phyloP scores from a whole-genome alignment of 2,888 invertebrate species.

The Dasysyrphus albostriatus region DNA sequence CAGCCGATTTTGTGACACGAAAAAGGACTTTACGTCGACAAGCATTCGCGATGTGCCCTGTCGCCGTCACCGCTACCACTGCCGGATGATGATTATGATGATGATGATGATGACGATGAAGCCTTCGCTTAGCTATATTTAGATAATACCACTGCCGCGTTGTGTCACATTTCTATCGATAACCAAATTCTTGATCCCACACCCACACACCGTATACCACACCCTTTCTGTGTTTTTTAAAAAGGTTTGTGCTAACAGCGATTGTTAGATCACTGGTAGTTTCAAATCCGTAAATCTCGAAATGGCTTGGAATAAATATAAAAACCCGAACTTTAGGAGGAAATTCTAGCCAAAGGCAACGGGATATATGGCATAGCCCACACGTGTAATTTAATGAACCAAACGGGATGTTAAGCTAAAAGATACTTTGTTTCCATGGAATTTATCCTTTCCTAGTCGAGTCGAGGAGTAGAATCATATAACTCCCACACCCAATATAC shows the following conservation, averaged over 20 bases:
- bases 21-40: constrained; percentile 73
- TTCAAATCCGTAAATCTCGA: constrained; percentile 66
- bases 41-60: constrained; percentile 24
- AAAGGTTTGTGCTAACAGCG: constrained; percentile 54
- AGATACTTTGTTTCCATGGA: constrained; percentile 63
- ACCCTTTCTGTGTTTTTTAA: neutral
- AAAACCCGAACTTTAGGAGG: constrained; percentile 36
- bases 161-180: constrained; percentile 69
- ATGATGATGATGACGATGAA: constrained; percentile 53
- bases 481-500: too few species aligned
- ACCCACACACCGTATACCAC: too few species aligned
- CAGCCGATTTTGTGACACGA: constrained; percentile 73
- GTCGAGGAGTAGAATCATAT: constrained; percentile 11
- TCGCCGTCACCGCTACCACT: too few species aligned
- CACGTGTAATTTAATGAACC: constrained; percentile 69
- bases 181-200: constrained; percentile 56
- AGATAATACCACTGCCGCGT: constrained; percentile 54
- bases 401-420: constrained; percentile 17
- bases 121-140: constrained; percentile 49
- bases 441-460: constrained; percentile 30
- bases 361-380: constrained; percentile 30
- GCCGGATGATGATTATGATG: constrained; percentile 31
- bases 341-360: constrained; percentile 7
- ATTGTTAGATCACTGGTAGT: constrained; percentile 24
- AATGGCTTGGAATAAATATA: constrained; percentile 67